phyloP scores from a whole-genome alignment of 2,888 invertebrate genomes.

The Flexamia atlantica region DNA sequence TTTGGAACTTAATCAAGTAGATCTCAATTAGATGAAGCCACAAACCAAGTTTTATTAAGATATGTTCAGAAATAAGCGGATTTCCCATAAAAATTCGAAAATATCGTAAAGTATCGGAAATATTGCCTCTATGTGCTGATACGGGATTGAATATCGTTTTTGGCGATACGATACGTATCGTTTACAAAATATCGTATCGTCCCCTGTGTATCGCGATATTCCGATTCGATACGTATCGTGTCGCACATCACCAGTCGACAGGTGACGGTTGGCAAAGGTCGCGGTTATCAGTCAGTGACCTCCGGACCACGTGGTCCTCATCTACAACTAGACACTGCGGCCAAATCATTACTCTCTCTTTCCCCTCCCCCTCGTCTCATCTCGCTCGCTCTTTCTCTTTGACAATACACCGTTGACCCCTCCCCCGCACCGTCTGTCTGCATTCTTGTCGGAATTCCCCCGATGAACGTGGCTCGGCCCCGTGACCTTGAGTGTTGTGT shows the following conservation, averaged over 20 bases:
- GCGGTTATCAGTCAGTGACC: slow-evolving; percentile 55
- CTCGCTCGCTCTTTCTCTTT: slow-evolving; percentile 60
- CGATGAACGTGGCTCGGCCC: not conserved
- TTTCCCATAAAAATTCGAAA: too few species aligned
- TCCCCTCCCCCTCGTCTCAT: slow-evolving; percentile 46
- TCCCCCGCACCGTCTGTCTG: slow-evolving; percentile 1
- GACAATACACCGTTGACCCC: slow-evolving; percentile 29
- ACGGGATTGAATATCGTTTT: too few species aligned
- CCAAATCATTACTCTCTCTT: slow-evolving; percentile 62
- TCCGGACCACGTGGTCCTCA: slow-evolving; percentile 44
- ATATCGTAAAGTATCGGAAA: too few species aligned
- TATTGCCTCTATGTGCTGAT: too few species aligned
- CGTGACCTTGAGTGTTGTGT: slow-evolving; percentile 21
- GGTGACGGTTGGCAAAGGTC: slow-evolving; percentile 61
- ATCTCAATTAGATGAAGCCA: too few species aligned
- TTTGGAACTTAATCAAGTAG: too few species aligned
- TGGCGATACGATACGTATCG: too few species aligned
- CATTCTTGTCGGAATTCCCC: slow-evolving; percentile 34
- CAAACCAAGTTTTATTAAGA: too few species aligned
- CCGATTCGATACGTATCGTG: too few species aligned
- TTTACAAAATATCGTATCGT: too few species aligned
- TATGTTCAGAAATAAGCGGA: too few species aligned
- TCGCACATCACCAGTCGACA: not conserved
- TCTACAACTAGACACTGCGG: slow-evolving; percentile 36
- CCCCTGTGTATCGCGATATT: too few species aligned